These are phyloP conservation scores for Apamea sordens DNA, from an alignment of 2,888 invertebrate species.

Conservation along the genomic window DNA sequence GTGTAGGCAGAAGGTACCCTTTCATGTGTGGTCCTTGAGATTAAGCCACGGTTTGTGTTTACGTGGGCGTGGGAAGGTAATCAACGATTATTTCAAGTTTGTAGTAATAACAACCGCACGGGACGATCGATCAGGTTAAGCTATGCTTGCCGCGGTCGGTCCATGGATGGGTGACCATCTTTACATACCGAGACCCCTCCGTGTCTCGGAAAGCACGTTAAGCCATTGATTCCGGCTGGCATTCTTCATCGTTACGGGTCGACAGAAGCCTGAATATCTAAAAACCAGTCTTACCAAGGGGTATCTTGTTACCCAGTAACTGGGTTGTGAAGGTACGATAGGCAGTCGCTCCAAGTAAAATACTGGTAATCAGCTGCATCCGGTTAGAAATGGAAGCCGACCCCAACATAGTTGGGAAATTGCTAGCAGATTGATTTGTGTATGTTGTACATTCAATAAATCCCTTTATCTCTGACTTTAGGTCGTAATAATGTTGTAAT, in stretches of 20 bases:
- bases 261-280: background rate
- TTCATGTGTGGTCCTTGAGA: constrained; percentile 29
- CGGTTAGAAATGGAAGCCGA: background rate
- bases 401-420: background rate
- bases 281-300: background rate
- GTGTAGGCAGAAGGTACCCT: constrained; percentile 10
- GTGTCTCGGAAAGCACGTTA: too few species aligned
- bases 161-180: background rate
- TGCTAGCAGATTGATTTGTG: background rate
- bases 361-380: background rate
- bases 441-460: constrained; percentile 25
- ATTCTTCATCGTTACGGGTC: too few species aligned
- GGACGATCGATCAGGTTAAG: background rate
- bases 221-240: background rate
- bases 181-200: background rate
- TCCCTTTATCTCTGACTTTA: constrained; percentile 28
- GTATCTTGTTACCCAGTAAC: background rate
- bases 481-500: constrained; percentile 65
- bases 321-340: background rate
- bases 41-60: background rate
- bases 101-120: background rate
- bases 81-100: background rate
- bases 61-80: constrained; percentile 31
- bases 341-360: background rate
- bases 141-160: background rate